phyloP scores from a whole-genome alignment of 1,140 invertebrate species.

The Augochlora pura region DNA sequence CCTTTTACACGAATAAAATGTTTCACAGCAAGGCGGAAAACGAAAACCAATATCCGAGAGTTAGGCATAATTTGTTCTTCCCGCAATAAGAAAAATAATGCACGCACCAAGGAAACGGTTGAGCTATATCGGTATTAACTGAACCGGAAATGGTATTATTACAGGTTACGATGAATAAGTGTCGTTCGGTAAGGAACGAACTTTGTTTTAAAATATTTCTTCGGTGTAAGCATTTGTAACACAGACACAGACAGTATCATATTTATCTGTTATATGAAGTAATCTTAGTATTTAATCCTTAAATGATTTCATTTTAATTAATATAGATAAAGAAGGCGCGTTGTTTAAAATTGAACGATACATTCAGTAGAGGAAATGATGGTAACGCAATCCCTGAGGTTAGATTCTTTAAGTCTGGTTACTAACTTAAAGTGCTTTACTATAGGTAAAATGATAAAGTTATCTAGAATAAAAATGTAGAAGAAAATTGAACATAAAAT shows the following conservation, averaged over 20 bases:
- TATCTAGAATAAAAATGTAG: too few relatives aligned
- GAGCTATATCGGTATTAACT: not conserved
- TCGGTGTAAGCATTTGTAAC: not conserved
- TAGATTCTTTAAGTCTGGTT: too few relatives aligned
- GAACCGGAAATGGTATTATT: not conserved
- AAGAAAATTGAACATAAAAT: too few relatives aligned
- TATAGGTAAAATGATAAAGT: too few relatives aligned
- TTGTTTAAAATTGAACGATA: too few relatives aligned
- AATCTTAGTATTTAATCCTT: too few relatives aligned
- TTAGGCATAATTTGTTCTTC: conserved; percentile 17
- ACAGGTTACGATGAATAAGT: not conserved
- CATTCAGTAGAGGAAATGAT: too few relatives aligned
- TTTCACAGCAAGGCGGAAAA: conserved; percentile 20
- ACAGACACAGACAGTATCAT: not conserved
- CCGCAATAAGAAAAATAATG: not conserved
- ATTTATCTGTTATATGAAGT: too few relatives aligned
- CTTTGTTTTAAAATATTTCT: not conserved
- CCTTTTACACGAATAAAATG: conserved; percentile 54
- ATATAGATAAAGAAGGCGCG: too few relatives aligned
- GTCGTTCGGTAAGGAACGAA: not conserved
- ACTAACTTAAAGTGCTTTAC: too few relatives aligned
- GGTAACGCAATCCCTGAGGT: too few relatives aligned
- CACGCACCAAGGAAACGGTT: not conserved
- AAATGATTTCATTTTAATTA: too few relatives aligned
- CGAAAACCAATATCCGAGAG: not conserved